Evolutionary conservation across 1,140 invertebrate species (phyloP), one percentile per base, ranked within the genome.

Genomic region (Drosophila pallidifrons): DNA sequence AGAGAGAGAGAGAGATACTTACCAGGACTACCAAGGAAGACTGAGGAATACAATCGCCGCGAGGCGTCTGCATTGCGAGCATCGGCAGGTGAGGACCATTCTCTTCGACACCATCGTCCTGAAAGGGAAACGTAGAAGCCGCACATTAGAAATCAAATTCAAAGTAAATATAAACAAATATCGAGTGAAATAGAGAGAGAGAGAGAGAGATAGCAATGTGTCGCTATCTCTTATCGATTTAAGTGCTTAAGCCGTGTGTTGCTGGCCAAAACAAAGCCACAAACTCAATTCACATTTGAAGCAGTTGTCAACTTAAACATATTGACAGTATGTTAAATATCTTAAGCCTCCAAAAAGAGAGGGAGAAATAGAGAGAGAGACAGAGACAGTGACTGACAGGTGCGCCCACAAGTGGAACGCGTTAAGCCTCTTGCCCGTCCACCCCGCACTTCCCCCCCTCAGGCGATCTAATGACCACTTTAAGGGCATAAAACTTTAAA

Each of bases 101-200:
- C 96, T 93, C 96, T 95, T 93, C 96, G 95, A 95, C 96, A 97
- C 96, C 96, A 97, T 95, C 97, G 97, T 90, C 96, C 96, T 97
- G 94, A 7, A 94, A 95, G 71, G 66, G 57, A n/a, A 43, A 59
- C 1, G 64, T 85, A 91, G 13, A 90, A 91, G 80, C 81, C 85
- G 76, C 51, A 65, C 45, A 61, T 91, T 80, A 91, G 51, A 28
- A 11, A 51, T 32, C 5, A 30, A 20, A 32, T 51, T 41, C n/a
- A 43, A 20, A 55, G 11, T 43, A 43, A 47, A 11, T 38, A 65
- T 25, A 52, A 75, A 69, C 52, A 54, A 55, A 68, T 20, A 25
- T 55, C 57, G 15, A 8, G 25, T 15, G 10, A 38, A 30, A 74
- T 71, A 38, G n/a, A 46, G 38, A 30, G 35, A 28, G n/a, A 74